Percentiles rank a stretch among this genome's conserved stretches.
Conservation (phyloP, 2,797 vertebrate genomes). For the Ceryle rudis region DNA sequence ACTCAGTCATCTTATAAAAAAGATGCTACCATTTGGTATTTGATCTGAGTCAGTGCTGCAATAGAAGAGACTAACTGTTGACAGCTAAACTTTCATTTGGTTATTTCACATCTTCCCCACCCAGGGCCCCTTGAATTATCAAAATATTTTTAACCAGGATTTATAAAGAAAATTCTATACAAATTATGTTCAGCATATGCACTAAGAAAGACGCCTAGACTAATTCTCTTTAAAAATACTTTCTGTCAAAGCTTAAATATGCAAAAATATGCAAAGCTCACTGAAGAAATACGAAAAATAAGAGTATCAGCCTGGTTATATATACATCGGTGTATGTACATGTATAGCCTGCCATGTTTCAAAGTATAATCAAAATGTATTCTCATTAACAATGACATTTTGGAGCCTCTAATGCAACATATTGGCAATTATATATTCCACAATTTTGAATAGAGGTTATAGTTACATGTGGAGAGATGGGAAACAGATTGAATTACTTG, state of each 20-base stretch:
- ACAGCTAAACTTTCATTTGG: neutral
- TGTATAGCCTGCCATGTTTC: neutral
- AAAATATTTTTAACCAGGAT: neutral
- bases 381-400: neutral
- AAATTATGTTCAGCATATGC: neutral
- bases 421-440: neutral
- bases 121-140: neutral
- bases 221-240: neutral
- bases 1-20: neutral
- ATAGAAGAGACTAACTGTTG: neutral
- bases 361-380: neutral
- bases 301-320: neutral
- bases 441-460: neutral
- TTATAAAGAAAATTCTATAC: neutral
- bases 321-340: neutral
- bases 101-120: neutral
- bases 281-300: neutral
- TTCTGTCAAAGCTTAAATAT: neutral
- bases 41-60: neutral
- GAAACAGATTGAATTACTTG: neutral
- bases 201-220: neutral
- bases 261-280: constrained; percentile 1
- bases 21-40: neutral
- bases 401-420: neutral
- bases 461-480: neutral